Evolutionary conservation across 2,888 invertebrate genomes (phyloP).

Genomic region (Synanthedon vespiformis): DNA sequence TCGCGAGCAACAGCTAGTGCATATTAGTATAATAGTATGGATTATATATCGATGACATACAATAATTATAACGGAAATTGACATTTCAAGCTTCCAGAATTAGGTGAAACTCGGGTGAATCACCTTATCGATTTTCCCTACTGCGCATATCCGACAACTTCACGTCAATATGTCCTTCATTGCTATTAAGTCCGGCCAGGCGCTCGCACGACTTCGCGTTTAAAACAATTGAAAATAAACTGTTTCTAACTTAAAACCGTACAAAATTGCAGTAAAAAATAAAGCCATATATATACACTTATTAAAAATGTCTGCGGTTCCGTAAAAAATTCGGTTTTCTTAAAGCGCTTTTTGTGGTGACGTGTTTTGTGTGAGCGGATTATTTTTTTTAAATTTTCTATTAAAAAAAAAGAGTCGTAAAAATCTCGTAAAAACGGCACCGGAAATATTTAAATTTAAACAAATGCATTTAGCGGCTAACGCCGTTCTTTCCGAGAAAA

Average conservation of each 20-base stretch:
- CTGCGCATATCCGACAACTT: constrained; percentile 5
- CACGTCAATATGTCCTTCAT: constrained; percentile 5
- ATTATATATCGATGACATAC: too few species aligned
- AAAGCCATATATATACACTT: not conserved
- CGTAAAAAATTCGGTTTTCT: not conserved
- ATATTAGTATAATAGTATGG: too few species aligned
- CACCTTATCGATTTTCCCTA: constrained; percentile 9
- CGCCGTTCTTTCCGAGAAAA: constrained; percentile 30
- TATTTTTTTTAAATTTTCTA: not conserved
- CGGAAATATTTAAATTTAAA: constrained; percentile 13
- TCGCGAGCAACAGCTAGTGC: too few species aligned
- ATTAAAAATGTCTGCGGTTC: not conserved
- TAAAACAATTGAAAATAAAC: not conserved
- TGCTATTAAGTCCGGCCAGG: constrained; percentile 8
- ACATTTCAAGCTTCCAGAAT: too few species aligned
- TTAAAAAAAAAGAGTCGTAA: not conserved
- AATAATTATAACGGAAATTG: too few species aligned
- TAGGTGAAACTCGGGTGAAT: too few species aligned
- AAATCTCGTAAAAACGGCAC: not conserved
- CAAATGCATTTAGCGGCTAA: constrained; percentile 53
- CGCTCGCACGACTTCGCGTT: constrained; percentile 2
- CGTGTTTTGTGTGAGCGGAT: not conserved
- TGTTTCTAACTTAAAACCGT: not conserved
- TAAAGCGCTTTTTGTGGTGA: not conserved
- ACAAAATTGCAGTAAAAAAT: not conserved